Base-by-base conservation (phyloP, 2,888 invertebrate genomes). In the Scaptodrosophila latifasciaeformis region DNA sequence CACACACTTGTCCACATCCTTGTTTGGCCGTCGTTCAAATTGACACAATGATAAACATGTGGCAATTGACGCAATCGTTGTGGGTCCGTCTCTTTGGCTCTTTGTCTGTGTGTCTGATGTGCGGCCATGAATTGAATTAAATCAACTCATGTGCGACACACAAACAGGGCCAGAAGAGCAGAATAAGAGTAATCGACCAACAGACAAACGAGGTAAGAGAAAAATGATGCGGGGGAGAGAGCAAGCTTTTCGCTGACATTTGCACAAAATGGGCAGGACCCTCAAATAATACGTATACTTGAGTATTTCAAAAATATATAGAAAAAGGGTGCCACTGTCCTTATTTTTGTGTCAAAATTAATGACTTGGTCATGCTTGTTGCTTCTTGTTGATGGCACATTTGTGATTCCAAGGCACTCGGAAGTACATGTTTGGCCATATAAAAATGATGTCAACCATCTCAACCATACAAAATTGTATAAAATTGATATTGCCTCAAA, bases 51-150 rank as follows among this genome's bases (percentile, higher is more conserved):
- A 80, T 77, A 82, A 80, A 80, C 81, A 79, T 77, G 81, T 67
- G 65, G 80, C 80, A 82, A 80, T 80, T 81, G 82, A 81, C 71
- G 77, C 77, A 77, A 82, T 82, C 79, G 76, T 81, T 82, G 81
- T 75, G 61, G n/a, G n/a, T n/a, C n/a, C n/a, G n/a, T n/a, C n/a
- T n/a, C n/a, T n/a, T n/a, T n/a, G n/a, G n/a, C 67, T 24, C 17
- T 27, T 39, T 37, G 37, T 12, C 39, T 17, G 29, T 21, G 21
- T 21, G 12, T 10, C n/a, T 31, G 48, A n/a, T 40, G 40, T 35
- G 15, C 24, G 12, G 29, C 21, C 77, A 76, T 79, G 81, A 81
- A 77, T 77, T 77, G 81, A 81, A 79, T 81, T 81, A 81, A 77
- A 77, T 77, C 77, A 77, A 77, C 81, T 78, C 64, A 67, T 78